phyloP scores from a whole-genome alignment of 37 sponge, comb jelly and placozoan species.

The Diacarnus erythraeanus region DNA sequence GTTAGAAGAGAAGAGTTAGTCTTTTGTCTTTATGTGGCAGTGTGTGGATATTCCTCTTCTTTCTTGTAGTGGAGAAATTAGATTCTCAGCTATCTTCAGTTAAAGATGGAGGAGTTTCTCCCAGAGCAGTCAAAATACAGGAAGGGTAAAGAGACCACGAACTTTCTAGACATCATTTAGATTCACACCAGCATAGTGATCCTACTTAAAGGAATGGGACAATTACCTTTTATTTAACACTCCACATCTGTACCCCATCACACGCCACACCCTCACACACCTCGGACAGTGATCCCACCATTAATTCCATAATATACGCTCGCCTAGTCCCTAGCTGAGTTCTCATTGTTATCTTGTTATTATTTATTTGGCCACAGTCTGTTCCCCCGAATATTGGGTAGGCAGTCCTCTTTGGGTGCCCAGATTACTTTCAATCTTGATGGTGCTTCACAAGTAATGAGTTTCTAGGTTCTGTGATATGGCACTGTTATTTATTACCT shows the following conservation, averaged over 20 bases:
- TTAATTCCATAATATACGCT: too few species aligned
- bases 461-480: neutral
- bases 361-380: neutral
- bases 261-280: too few species aligned
- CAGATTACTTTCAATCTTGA: neutral
- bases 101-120: neutral
- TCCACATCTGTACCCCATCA: neutral
- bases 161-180: neutral
- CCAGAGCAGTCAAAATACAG: neutral
- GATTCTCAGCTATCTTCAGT: neutral
- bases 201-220: neutral
- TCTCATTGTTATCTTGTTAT: neutral
- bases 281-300: too few species aligned
- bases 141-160: neutral
- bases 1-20: constrained; percentile 37
- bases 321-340: neutral
- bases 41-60: neutral
- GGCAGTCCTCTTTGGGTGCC: neutral
- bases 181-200: neutral
- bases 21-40: neutral
- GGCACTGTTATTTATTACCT: neutral
- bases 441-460: neutral
- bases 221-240: too few species aligned
- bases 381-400: neutral
- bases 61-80: neutral